phyloP scores from a whole-genome alignment of 2,888 invertebrate species.

The Diarsia brunnea region DNA sequence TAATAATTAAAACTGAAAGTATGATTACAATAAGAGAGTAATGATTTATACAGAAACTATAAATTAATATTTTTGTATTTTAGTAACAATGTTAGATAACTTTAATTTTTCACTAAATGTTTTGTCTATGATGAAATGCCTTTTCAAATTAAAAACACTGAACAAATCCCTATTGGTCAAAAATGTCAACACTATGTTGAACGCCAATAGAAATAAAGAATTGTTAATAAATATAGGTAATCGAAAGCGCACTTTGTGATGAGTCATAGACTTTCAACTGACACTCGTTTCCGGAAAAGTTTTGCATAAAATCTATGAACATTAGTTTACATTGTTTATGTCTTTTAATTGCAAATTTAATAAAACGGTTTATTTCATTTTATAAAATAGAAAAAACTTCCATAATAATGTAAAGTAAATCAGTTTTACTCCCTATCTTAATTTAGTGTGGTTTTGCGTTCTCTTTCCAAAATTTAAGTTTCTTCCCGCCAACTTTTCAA shows the following conservation, averaged over 20 bases:
- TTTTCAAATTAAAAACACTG: slow-evolving; percentile 56
- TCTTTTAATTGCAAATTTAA: slow-evolving; percentile 57
- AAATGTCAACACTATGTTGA: rapidly evolving
- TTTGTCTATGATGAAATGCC: slow-evolving; percentile 55
- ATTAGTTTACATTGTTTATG: slow-evolving; percentile 79
- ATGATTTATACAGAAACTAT: background rate
- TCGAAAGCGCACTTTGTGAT: slow-evolving; percentile 79
- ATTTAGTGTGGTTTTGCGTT: slow-evolving; percentile 29
- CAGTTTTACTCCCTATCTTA: background rate
- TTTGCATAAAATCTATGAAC: slow-evolving; percentile 82
- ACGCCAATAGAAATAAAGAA: slow-evolving; percentile 64
- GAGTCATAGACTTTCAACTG: slow-evolving; percentile 88
- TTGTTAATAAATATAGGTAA: slow-evolving; percentile 65
- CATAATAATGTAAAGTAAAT: background rate
- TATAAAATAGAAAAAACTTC: background rate
- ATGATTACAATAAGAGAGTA: background rate
- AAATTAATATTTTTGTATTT: background rate
- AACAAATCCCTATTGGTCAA: slow-evolving; percentile 62
- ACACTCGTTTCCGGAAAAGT: slow-evolving; percentile 90
- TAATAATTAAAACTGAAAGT: too few relatives aligned
- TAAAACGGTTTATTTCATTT: slow-evolving; percentile 24
- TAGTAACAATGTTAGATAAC: background rate
- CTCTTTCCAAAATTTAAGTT: slow-evolving; percentile 47
- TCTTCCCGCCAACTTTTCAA: slow-evolving; percentile 87
- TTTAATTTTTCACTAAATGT: background rate